These are phyloP conservation scores for Amblyjoppa fuscipennis DNA, from an alignment of 2,888 invertebrate genomes.

Conservation along the genomic window DNA sequence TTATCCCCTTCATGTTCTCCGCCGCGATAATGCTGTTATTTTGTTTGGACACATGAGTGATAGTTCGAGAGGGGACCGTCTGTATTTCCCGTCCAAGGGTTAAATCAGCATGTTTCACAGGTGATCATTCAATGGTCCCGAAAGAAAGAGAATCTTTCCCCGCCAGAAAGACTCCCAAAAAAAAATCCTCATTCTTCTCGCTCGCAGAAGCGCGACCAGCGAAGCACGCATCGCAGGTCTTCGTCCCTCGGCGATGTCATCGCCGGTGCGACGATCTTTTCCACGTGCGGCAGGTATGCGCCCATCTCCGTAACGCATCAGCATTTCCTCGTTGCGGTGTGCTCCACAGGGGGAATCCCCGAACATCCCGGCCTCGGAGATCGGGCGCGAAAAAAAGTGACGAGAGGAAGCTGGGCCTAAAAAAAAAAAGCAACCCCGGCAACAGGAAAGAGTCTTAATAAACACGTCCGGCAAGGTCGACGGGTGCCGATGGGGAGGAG, in stretches of 20 bases:
- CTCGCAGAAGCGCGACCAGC: conserved; percentile 53
- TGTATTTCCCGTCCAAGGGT: conserved; percentile 49
- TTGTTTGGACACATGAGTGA: conserved; percentile 65
- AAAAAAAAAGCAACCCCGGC: conserved; percentile 25
- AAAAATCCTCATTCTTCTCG: conserved; percentile 51
- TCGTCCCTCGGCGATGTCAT: conserved; percentile 39
- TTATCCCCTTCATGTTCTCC: conserved; percentile 14
- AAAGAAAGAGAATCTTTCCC: conserved; percentile 45
- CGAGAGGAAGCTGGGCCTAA: conserved; percentile 18
- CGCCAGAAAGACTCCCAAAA: conserved; percentile 17
- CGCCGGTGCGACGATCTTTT: conserved; percentile 15
- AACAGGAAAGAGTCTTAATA: conserved; percentile 75
- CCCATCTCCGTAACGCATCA: not conserved
- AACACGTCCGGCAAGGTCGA: conserved; percentile 77
- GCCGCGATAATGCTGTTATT: conserved; percentile 54
- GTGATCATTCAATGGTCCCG: conserved; percentile 53
- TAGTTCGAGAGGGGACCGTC: conserved; percentile 38
- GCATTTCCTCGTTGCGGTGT: conserved; percentile 24
- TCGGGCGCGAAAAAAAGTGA: conserved; percentile 52
- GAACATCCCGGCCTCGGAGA: not conserved
- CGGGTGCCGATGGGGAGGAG: conserved; percentile 50
- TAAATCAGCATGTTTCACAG: conserved; percentile 63
- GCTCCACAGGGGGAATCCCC: not conserved
- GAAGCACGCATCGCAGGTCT: conserved; percentile 15
- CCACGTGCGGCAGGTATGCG: conserved; percentile 34